These are phyloP conservation scores for Serilophus lunatus DNA, from an alignment of 2,113 vertebrate genomes.

Conservation along the genomic window DNA sequence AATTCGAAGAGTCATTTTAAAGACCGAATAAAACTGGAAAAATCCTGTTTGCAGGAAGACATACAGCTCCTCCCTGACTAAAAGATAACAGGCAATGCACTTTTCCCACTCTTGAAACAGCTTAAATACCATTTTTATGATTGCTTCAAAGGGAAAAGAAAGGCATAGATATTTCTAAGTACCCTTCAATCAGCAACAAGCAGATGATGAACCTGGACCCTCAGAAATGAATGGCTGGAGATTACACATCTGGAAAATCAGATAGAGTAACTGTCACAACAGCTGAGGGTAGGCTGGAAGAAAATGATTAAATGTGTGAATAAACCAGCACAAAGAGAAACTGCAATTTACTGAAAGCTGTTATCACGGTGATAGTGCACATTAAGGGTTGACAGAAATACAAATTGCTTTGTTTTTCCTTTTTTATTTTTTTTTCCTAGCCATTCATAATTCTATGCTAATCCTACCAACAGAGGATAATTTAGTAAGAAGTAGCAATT, in stretches of 20 bases:
- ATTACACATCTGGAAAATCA: background rate
- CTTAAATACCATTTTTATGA: background rate
- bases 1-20: background rate
- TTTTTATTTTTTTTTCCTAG: background rate
- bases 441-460: background rate
- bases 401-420: background rate
- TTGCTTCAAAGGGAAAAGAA: background rate
- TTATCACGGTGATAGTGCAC: background rate
- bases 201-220: background rate
- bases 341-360: conserved; percentile 15
- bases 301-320: conserved; percentile 19
- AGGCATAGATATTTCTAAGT: background rate
- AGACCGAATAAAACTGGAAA: background rate
- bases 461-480: background rate
- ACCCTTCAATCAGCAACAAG: background rate
- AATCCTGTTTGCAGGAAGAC: background rate
- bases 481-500: background rate
- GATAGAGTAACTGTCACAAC: background rate
- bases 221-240: background rate
- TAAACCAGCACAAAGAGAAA: conserved; percentile 18
- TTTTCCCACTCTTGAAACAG: background rate
- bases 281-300: background rate
- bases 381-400: background rate
- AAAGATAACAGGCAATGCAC: background rate
- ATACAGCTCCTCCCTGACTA: background rate